Base-by-base conservation (phyloP, 2,113 vertebrate species). In the Myiagra hebetior region DNA sequence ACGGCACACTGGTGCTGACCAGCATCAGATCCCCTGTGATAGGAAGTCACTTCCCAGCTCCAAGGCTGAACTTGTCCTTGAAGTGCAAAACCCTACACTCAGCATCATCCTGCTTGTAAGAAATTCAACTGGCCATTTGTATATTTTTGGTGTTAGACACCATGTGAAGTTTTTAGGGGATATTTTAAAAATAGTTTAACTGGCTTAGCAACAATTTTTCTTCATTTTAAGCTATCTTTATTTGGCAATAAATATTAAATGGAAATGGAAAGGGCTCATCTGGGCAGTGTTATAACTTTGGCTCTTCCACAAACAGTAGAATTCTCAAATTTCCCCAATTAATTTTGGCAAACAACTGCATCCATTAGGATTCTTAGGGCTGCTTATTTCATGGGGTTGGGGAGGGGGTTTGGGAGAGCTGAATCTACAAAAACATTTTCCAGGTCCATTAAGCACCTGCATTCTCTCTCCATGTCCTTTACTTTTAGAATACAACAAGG, bases 61-160 rank as follows among this genome's bases (percentile, higher is more conserved):
- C 85, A 91, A 94, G 93, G 87, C 73, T 91, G 84, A 87, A 74
- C 52, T 94, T 82, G 41, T 75, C 89, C 42, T 68, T 50, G 37
- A 74, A 44, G 81, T 82, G 31, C 82, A 96, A 95, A 97, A 96
- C 62, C 92, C 78, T 49, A 37, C 50, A 81, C 53, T 64, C 81
- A 41, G 88, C 62, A 74, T 69, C 65, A 93, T 75, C 79, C 91
- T 92, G 83, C 83, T 62, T 96, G 78, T 94, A 89, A 44, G 52
- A 37, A 50, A 83, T 96, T 97, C 96, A 95, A 41, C 60, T 1
- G 56, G 62, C 87, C 86, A 93, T 85, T 74, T 95, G 74, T 87
- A 87, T 18, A 49, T 85, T 91, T 83, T 60, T 93, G 87, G 64
- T 73, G 91, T 92, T 94, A 82, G 89, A 94, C 63, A 94, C 65